Evolutionary conservation across 2,113 vertebrate species (phyloP).

Genomic region (Rana temporaria): DNA sequence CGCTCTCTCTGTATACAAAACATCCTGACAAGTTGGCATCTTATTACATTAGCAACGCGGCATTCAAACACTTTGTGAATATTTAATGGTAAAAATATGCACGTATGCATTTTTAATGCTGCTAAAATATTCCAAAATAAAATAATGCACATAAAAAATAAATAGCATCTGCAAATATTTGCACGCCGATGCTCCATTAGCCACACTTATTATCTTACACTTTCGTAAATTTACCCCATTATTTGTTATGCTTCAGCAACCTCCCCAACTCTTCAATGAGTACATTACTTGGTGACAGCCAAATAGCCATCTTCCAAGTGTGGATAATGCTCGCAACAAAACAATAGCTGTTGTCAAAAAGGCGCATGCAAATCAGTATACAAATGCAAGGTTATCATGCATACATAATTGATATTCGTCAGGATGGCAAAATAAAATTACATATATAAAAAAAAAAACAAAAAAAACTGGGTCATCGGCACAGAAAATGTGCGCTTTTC

Average conservation of each 20-base stretch:
- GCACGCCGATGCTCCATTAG: conserved; percentile 43
- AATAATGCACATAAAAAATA: conserved; percentile 40
- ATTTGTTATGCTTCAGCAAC: conserved; percentile 34
- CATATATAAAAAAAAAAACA: background rate
- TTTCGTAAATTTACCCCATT: conserved; percentile 28
- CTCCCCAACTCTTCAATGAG: conserved; percentile 17
- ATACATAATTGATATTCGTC: conserved; percentile 20
- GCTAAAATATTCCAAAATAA: conserved; percentile 24
- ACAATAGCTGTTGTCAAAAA: conserved; percentile 34
- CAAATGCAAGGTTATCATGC: conserved; percentile 27
- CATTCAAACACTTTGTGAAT: background rate
- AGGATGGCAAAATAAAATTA: conserved; percentile 17
- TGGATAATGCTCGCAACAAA: background rate
- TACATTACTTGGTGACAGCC: conserved; percentile 35
- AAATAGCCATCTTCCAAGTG: conserved; percentile 25
- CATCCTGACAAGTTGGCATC: background rate
- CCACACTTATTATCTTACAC: conserved; percentile 39
- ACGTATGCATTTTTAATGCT: conserved; percentile 6
- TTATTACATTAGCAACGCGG: background rate
- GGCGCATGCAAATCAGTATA: conserved; percentile 23
- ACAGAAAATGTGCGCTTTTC: background rate
- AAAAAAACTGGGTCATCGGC: background rate
- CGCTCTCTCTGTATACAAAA: background rate
- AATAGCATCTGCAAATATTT: background rate
- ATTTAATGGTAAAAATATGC: conserved; percentile 6